A percentile compares a stretch with the other conserved stretches of the same genome.
These are phyloP conservation scores for Megatriorchis doriae DNA, from an alignment of 2,113 vertebrate genomes.

Conservation along the genomic window DNA sequence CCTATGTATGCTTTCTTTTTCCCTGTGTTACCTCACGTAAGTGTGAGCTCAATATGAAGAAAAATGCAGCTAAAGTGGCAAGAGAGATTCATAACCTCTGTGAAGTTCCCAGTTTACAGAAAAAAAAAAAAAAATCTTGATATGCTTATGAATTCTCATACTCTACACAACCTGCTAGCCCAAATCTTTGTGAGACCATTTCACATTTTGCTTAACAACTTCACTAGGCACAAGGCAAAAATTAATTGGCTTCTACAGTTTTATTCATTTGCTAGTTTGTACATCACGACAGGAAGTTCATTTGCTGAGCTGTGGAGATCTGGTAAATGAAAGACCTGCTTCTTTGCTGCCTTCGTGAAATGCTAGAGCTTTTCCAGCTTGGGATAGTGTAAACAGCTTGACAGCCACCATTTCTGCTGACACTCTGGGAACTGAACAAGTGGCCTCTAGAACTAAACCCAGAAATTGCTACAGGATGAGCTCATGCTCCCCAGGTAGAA, in stretches of 20 bases:
- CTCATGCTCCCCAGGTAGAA: neutral
- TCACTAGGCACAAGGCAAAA: neutral
- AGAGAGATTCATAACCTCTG: neutral
- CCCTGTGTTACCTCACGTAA: rapidly evolving
- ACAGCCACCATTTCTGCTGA: neutral
- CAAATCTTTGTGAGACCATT: neutral
- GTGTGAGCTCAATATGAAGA: neutral
- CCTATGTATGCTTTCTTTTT: neutral
- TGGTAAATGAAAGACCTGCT: neutral
- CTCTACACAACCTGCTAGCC: neutral
- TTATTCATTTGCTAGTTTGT: neutral
- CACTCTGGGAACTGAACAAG: neutral
- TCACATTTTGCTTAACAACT: neutral
- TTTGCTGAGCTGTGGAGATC: neutral
- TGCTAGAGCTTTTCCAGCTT: neutral
- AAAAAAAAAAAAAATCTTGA: neutral
- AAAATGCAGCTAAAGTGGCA: neutral
- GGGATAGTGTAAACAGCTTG: neutral
- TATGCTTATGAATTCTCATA: neutral
- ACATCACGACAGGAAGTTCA: rapidly evolving
- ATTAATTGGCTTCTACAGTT: neutral
- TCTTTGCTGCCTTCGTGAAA: neutral
- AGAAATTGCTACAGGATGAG: neutral
- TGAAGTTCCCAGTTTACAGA: neutral
- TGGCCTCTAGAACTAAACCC: neutral